A percentile compares a stretch with the other conserved stretches of the same genome.
These are phyloP conservation scores for Beroe ovata DNA, from an alignment of 37 sponge, comb jelly and placozoan genomes.

Conservation along the genomic window DNA sequence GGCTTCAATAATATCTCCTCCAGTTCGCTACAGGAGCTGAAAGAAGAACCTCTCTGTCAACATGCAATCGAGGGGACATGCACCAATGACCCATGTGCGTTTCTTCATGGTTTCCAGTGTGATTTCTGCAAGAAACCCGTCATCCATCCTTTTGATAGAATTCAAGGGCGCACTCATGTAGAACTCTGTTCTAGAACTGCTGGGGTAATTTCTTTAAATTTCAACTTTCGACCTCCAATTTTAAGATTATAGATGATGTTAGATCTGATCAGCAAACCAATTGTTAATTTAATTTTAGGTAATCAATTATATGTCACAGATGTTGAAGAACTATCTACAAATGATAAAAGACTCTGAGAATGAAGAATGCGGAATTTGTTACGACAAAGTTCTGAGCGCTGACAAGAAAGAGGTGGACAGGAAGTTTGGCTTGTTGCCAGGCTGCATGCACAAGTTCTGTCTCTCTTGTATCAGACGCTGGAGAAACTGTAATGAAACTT, in stretches of 20 bases:
- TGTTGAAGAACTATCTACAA: slow-evolving; percentile 48
- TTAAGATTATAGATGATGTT: too few relatives aligned
- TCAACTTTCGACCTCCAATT: too few relatives aligned
- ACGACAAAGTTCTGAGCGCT: slow-evolving; percentile 44
- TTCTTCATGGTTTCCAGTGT: slow-evolving; percentile 60
- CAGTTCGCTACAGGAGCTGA: slow-evolving; percentile 53
- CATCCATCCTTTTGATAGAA: slow-evolving; percentile 51
- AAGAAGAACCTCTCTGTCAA: slow-evolving; percentile 59
- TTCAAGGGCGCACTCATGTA: slow-evolving; percentile 50
- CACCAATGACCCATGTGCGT: background rate
- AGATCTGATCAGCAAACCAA: background rate
- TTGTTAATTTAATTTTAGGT: too few relatives aligned
- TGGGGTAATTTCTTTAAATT: slow-evolving; percentile 11
- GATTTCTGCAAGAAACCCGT: slow-evolving; percentile 64
- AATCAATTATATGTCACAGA: background rate
- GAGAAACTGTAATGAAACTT: slow-evolving; percentile 36
- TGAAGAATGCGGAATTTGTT: slow-evolving; percentile 51
- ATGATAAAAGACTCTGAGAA: slow-evolving; percentile 26
- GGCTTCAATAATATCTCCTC: too few relatives aligned
- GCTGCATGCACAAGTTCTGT: slow-evolving; percentile 68
- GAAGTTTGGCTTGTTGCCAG: slow-evolving; percentile 64
- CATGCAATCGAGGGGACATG: slow-evolving; percentile 60
- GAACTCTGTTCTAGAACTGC: slow-evolving; percentile 57
- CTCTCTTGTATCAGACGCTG: slow-evolving; percentile 35
- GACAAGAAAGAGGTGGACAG: slow-evolving; percentile 63